A percentile compares a stretch with the other conserved stretches of the same genome.
Evolutionary conservation across 2,888 invertebrate genomes (phyloP).

Genomic region (Scelioninae gen. 2): DNA sequence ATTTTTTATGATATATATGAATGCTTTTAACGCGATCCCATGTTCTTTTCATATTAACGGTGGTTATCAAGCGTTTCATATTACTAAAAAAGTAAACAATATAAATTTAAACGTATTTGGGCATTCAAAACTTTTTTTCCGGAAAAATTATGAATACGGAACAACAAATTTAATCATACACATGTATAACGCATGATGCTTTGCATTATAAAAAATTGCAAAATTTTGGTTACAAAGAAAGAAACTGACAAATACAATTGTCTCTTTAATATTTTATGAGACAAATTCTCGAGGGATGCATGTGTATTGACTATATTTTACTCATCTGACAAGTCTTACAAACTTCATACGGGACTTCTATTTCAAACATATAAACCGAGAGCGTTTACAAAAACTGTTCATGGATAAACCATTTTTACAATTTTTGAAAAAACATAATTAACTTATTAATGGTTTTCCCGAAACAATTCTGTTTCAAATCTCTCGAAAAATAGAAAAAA

Average conservation of each 20-base stretch:
- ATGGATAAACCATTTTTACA: neutral
- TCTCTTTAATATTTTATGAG: conserved; percentile 6
- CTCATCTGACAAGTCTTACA: conserved; percentile 28
- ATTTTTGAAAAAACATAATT: conserved; percentile 5
- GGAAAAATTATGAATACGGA: too few relatives aligned
- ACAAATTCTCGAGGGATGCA: conserved; percentile 12
- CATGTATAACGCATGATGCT: neutral
- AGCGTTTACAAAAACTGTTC: neutral
- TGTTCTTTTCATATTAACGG: too few relatives aligned
- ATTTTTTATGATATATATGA: too few relatives aligned
- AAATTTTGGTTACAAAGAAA: neutral
- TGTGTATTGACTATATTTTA: conserved; percentile 22
- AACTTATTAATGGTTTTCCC: neutral
- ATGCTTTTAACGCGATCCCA: too few relatives aligned
- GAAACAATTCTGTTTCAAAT: too few relatives aligned
- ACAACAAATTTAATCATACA: neutral
- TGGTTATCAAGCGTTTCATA: too few relatives aligned
- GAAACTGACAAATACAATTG: neutral
- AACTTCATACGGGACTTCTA: conserved; percentile 35
- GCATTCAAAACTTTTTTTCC: too few relatives aligned
- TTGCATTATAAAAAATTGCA: neutral
- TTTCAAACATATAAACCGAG: conserved; percentile 12
- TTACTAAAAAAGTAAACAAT: too few relatives aligned
- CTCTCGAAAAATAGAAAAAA: too few relatives aligned
- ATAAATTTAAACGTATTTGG: too few relatives aligned